Evolutionary conservation across 2,797 vertebrate genomes (phyloP), one percentile per base, ranked within the genome.

Genomic region (Neosilurus hyrtlii): DNA sequence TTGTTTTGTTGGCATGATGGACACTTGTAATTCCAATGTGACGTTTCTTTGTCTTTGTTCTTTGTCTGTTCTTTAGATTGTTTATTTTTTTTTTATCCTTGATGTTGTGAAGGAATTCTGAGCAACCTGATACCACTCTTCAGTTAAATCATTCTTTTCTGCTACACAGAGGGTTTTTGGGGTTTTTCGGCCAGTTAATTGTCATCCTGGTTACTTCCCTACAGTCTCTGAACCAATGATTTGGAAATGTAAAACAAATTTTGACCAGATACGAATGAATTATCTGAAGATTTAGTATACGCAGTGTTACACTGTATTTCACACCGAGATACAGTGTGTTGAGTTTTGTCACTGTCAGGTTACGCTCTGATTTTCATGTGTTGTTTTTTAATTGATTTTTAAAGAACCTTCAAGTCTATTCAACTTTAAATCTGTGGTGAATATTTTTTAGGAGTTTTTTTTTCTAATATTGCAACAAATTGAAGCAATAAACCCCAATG

Each of bases 1-100:
- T 85, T 83, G 79, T 66, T 57, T 57, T 80, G 70, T 72, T 26
- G 49, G 11, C n/a, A 1, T 26, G 70, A 54, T 22, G 4, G 49
- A 26, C 14, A 8, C 22, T 70, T 51, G 65, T 65, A 30, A 68
- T 59, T 24, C 18, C 37, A 9, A 78, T 77, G 49, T 75, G 43
- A 43, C 43, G 71, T 72, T 35, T 18, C 7, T 63, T 52, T 9
- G 24, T 2, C 37, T 30, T 30, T 62, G 16, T 2, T 59, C 56
- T 75, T 59, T 1, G 30, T 2, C 37, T 62, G 16, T 2, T 37
- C 56, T 75, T 59, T 1, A 43, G 4, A 3, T 5, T 43, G 43
- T 43, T 30, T 30, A 1, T 30, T 30, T 30, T 30, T 30, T 35
- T 22, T 30, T 52, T 5, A 5, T 11, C 51, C 56, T 52, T 0